Conservation (phyloP, 1,140 invertebrate species). For the Liolophura sinensis region DNA sequence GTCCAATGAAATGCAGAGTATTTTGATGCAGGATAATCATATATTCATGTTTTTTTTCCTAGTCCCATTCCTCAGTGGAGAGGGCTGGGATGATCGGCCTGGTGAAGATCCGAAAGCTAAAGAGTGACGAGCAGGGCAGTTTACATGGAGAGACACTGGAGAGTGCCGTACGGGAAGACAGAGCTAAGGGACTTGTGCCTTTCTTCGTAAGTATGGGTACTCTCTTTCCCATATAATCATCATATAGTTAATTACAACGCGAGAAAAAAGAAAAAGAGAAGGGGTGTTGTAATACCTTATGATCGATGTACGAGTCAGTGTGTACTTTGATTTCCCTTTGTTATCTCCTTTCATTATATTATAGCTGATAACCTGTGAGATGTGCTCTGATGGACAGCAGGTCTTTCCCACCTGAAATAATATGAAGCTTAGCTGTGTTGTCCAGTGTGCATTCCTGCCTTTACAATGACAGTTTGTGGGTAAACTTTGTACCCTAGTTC, state of each 20-base stretch:
- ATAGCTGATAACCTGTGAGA: too few relatives aligned
- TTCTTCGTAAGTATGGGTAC: constrained; percentile 86
- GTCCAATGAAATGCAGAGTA: background rate
- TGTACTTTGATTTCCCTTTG: too few relatives aligned
- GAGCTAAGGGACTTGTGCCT: constrained; percentile 85
- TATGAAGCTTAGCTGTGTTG: too few relatives aligned
- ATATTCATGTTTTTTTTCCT: constrained; percentile 6
- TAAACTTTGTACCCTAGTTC: too few relatives aligned
- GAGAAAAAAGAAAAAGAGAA: too few relatives aligned
- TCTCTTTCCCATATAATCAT: too few relatives aligned
- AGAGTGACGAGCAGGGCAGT: constrained; percentile 74
- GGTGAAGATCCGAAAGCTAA: constrained; percentile 65
- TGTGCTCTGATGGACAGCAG: too few relatives aligned
- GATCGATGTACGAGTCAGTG: too few relatives aligned
- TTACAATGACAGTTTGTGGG: background rate
- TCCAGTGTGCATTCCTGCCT: background rate
- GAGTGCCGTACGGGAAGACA: constrained; percentile 79
- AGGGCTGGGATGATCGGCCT: constrained; percentile 82
- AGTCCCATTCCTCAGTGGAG: constrained; percentile 93
- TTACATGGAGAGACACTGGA: constrained; percentile 80
- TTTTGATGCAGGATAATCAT: constrained; percentile 2
- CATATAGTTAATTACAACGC: too few relatives aligned
- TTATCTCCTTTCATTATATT: too few relatives aligned
- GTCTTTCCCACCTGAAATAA: too few relatives aligned
- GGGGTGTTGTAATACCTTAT: too few relatives aligned